Evolutionary conservation across 2,888 invertebrate species (phyloP), one percentile per base, ranked within the genome.

Genomic region (Rotaria sp.): DNA sequence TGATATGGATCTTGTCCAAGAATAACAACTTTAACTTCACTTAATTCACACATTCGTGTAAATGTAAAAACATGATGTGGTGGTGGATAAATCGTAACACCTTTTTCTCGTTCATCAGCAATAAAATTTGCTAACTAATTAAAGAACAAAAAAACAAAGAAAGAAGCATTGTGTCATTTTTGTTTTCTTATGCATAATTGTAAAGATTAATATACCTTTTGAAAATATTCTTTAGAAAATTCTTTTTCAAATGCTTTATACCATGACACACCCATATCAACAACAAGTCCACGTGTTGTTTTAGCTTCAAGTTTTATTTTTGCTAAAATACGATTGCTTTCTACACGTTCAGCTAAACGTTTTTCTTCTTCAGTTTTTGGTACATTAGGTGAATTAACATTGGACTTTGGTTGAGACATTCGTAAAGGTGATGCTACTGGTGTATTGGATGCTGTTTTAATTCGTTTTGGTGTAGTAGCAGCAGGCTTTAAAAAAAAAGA

Each of bases 1-100:
- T 84, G 84, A 30, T 84, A 84, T 84, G 84, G 84, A 84, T 84
- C 84, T 84, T 84, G 84, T 45, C 84, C 84, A 13, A 84, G 35
- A 18, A 84, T 84, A 52, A 84, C 84, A 52, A 84, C 84, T 55
- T 84, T 84, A 24, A 84, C 80, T 80, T 45, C 45, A 45, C 26
- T 45, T 15, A 45, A 45, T 45, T 80, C 24, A 11, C 80, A 80
- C 24, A 80, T 13, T 1, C 80, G 24, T 80, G 80, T 80, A 24
- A 41, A 80, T 80, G 80, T 45, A n/a, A 80, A 80, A 18, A 80
- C 80, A 24, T 45, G 26, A 41, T 45, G 24, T 45, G 24, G 26
- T 45, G 45, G 45, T 45, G 80, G 80, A 80, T 80, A 80, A 35
- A 67, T 38, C 10, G 26, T 26, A 11, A 45, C n/a, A 80, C 45